A percentile compares a stretch with the other conserved stretches of the same genome.
phyloP scores from a whole-genome alignment of 2,888 invertebrate genomes.

The Stenolophus ochropezus region DNA sequence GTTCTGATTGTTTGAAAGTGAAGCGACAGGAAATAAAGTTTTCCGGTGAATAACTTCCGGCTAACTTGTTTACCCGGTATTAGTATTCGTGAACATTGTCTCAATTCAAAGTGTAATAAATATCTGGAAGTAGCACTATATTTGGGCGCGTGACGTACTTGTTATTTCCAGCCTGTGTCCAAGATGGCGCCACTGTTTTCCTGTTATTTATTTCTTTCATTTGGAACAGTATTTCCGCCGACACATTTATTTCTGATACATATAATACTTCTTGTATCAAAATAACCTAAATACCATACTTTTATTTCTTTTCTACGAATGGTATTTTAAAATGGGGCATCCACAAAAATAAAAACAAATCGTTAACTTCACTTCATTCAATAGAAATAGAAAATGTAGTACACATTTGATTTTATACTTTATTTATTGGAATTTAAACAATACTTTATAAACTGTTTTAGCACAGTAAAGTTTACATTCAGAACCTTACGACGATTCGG shows the following conservation, averaged over 20 bases:
- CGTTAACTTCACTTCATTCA: background rate
- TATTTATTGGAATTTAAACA: no score
- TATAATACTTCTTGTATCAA: slow-evolving; percentile 6
- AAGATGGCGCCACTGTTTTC: slow-evolving; percentile 33
- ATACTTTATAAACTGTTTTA: no score
- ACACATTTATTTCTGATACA: slow-evolving; percentile 36
- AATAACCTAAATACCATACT: slow-evolving; percentile 10
- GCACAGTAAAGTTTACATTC: no score
- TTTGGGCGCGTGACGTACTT: slow-evolving; percentile 13
- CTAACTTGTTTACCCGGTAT: background rate
- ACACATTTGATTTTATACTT: no score
- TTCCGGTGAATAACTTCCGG: slow-evolving; percentile 37
- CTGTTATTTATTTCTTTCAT: slow-evolving; percentile 44
- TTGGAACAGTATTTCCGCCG: slow-evolving; percentile 29
- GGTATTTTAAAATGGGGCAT: background rate
- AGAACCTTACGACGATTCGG: no score
- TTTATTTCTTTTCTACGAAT: slow-evolving; percentile 24
- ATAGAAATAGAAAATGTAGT: background rate
- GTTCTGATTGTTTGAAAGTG: no score
- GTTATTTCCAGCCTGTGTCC: slow-evolving; percentile 23
- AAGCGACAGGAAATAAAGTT: no score
- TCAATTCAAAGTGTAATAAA: no score
- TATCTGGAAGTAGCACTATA: slow-evolving; percentile 16
- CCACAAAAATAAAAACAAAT: background rate
- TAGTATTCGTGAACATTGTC: background rate